phyloP scores from a whole-genome alignment of 2,888 invertebrate genomes.

The Eledone cirrhosa region DNA sequence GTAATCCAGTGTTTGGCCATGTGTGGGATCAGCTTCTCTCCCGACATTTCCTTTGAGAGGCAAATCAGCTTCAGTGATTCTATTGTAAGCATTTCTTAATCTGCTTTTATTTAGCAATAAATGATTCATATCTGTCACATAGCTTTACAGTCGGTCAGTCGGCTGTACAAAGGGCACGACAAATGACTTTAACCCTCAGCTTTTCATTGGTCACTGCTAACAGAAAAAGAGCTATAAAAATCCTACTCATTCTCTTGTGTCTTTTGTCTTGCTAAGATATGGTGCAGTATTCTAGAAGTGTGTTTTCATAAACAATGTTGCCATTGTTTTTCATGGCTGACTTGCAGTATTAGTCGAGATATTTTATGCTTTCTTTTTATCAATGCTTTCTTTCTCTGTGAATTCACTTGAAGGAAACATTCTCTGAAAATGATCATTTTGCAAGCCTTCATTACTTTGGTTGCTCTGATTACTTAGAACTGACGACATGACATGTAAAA shows the following conservation, averaged over 20 bases:
- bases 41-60: neutral
- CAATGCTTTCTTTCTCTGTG: too few species aligned
- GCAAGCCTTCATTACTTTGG: too few species aligned
- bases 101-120: slow-evolving; percentile 25
- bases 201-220: slow-evolving; percentile 17
- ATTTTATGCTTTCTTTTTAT: too few species aligned
- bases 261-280: too few species aligned
- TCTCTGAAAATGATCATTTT: too few species aligned
- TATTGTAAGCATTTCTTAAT: slow-evolving; percentile 18
- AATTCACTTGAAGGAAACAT: too few species aligned
- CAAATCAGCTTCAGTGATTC: slow-evolving; percentile 13
- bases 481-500: too few species aligned
- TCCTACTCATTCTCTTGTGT: neutral
- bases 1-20: slow-evolving; percentile 16
- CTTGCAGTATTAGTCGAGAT: too few species aligned
- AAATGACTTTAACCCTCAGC: slow-evolving; percentile 15
- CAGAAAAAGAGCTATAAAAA: slow-evolving; percentile 23
- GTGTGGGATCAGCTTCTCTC: slow-evolving; percentile 6
- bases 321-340: too few species aligned
- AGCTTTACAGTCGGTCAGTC: slow-evolving; percentile 18
- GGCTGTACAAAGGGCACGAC: slow-evolving; percentile 4
- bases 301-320: too few species aligned
- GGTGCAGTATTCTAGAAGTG: too few species aligned
- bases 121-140: slow-evolving; percentile 27
- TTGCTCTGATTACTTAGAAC: too few species aligned